Evolutionary conservation across 2,888 invertebrate genomes (phyloP), one percentile per base, ranked within the genome.

Genomic region (Idaea dimidiata): DNA sequence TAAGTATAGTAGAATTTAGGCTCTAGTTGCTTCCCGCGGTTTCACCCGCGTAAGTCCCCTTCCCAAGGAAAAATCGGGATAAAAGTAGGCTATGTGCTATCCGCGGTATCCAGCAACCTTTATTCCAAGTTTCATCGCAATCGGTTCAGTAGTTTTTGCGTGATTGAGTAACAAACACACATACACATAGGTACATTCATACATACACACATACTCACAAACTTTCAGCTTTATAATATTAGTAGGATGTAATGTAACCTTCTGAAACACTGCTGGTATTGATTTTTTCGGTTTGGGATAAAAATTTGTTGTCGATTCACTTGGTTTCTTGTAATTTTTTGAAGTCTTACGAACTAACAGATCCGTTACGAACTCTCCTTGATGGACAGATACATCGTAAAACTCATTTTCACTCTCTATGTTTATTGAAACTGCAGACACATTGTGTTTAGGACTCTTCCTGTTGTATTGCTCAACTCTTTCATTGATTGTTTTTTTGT

Each of bases 401-500:
- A 68, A 71, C 65, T 88, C 88, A 18, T 79, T 81, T 16, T 84
- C 83, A 59, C 79, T 81, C 14, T 88, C 82, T 62, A 89, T 86
- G 67, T 86, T 84, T 33, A 89, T 72, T 16, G 83, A 78, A 8
- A 88, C 75, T 68, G 79, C 83, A 10, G 90, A 88, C 59, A 43
- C 66, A 65, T 62, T 58, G 55, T 16, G 33, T 69, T 72, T 65
- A 8, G 16, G 54, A 67, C 5, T 68, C 67, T 59, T 56, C 62
- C 33, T 7, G 8, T 59, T 24, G 31, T 7, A 7, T 60, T 66
- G 58, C 43, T 17, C 43, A 55, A 53, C 10, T 17, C 54, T 18
- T 31, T 53, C 54, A 18, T 10, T 18, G 3, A 54, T 62, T 57
- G 17, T 14, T 57, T 14, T 7, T 18, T 57, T 31, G 32, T 17